phyloP scores from a whole-genome alignment of 2,797 vertebrate species.

The Percopsis omiscomaycus region DNA sequence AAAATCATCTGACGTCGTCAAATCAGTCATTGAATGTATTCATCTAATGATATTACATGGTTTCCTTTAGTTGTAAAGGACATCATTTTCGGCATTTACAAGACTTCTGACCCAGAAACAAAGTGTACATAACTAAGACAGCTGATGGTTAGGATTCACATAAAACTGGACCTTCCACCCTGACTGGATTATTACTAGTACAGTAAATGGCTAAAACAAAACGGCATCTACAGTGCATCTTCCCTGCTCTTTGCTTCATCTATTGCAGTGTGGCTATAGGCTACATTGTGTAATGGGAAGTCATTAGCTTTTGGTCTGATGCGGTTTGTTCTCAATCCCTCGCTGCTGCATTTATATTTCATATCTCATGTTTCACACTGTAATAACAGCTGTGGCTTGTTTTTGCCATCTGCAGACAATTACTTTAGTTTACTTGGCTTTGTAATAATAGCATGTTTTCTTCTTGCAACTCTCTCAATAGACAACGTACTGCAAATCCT shows the following conservation, averaged over 20 bases:
- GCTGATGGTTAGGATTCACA: conserved; percentile 23
- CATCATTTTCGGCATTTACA: conserved; percentile 8
- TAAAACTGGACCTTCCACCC: conserved; percentile 26
- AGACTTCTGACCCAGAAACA: background rate
- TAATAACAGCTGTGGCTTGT: conserved; percentile 83
- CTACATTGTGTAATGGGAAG: conserved; percentile 71
- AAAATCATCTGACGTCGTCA: conserved; percentile 36
- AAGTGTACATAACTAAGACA: background rate
- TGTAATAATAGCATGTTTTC: conserved; percentile 80
- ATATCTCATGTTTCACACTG: conserved; percentile 80
- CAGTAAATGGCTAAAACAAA: conserved; percentile 29
- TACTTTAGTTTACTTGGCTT: conserved; percentile 81
- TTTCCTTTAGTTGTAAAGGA: background rate
- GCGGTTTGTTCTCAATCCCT: conserved; percentile 75
- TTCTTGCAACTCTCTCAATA: conserved; percentile 76
- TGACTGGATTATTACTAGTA: conserved; percentile 49
- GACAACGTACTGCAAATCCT: conserved; percentile 72
- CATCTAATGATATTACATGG: conserved; percentile 1
- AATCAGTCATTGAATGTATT: conserved; percentile 7
- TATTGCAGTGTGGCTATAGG: conserved; percentile 62
- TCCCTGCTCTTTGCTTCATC: conserved; percentile 39
- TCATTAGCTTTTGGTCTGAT: conserved; percentile 73
- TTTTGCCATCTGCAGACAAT: conserved; percentile 83
- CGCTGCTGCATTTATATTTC: conserved; percentile 79
- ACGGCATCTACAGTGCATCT: conserved; percentile 40